Conservation (phyloP, 2,888 invertebrate species). For the Aromia moschata region DNA sequence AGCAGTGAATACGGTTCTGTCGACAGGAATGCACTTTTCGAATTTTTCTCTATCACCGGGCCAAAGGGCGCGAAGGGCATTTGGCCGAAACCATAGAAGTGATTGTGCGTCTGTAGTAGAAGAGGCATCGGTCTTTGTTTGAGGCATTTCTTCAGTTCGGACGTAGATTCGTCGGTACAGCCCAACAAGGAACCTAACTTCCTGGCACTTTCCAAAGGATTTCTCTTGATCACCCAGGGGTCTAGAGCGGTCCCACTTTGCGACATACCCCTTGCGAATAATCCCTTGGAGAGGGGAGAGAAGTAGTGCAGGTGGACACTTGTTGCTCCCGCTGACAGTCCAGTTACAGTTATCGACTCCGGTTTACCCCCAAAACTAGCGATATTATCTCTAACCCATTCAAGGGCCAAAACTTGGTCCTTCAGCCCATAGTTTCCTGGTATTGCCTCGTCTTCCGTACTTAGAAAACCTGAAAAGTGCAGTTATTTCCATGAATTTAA, state of each 20-base stretch:
- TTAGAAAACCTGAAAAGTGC: slow-evolving; percentile 52
- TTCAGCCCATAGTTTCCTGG: slow-evolving; percentile 59
- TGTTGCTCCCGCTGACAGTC: slow-evolving; percentile 56
- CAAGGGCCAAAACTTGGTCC: slow-evolving; percentile 56
- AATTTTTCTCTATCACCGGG: slow-evolving; percentile 54
- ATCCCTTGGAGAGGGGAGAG: slow-evolving; percentile 52
- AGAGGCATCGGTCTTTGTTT: slow-evolving; percentile 68
- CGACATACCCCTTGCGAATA: slow-evolving; percentile 71
- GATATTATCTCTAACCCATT: slow-evolving; percentile 58
- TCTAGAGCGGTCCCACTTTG: slow-evolving; percentile 75
- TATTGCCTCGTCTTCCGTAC: slow-evolving; percentile 55
- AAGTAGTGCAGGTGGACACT: slow-evolving; percentile 59
- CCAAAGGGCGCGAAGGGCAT: slow-evolving; percentile 50
- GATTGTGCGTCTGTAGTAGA: slow-evolving; percentile 65
- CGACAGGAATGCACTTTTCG: slow-evolving; percentile 70
- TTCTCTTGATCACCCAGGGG: slow-evolving; percentile 67
- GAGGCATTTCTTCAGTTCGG: slow-evolving; percentile 68
- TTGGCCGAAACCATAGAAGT: background rate
- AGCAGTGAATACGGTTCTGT: slow-evolving; percentile 72
- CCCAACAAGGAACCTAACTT: slow-evolving; percentile 70
- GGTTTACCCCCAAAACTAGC: slow-evolving; percentile 57
- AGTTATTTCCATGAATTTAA: background rate
- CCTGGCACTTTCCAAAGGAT: slow-evolving; percentile 69
- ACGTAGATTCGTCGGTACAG: slow-evolving; percentile 68
- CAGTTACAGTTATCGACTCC: slow-evolving; percentile 56